phyloP scores from a whole-genome alignment of 2,113 vertebrate species.

The Tauraco erythrolophus region DNA sequence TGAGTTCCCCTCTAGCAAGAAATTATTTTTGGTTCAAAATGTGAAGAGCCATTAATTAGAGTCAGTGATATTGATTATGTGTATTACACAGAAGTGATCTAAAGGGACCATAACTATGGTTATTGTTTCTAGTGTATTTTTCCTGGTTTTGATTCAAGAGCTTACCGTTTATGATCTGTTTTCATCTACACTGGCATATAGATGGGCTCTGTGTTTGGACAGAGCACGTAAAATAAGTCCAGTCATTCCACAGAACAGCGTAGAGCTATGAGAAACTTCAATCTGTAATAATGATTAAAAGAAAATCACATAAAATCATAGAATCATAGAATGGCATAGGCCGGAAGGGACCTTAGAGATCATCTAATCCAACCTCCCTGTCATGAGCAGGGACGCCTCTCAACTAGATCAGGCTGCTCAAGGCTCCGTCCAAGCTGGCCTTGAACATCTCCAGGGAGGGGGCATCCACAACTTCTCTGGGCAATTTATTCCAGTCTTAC shows the following conservation, averaged over 20 bases:
- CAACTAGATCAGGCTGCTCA: no score
- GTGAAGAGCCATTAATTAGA: background rate
- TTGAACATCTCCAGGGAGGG: no score
- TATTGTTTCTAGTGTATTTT: background rate
- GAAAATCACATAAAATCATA: background rate
- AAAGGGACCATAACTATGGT: background rate
- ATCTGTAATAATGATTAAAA: conserved; percentile 5
- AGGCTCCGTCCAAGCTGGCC: no score
- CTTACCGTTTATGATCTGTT: background rate
- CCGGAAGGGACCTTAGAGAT: no score
- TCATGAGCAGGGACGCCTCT: no score
- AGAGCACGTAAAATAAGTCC: conserved; percentile 10
- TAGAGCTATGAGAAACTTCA: background rate
- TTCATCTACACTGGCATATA: background rate
- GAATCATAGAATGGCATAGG: no score
- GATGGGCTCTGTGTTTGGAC: background rate
- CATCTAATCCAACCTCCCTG: no score
- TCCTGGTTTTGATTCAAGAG: background rate
- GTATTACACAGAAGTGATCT: background rate
- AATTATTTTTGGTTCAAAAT: background rate
- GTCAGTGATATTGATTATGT: background rate
- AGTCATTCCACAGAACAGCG: background rate
- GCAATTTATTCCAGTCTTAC: no score
- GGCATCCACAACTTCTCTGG: no score
- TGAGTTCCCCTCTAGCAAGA: background rate